Evolutionary conservation across 2,113 vertebrate species (phyloP).

Genomic region (Brevimyrus niger): DNA sequence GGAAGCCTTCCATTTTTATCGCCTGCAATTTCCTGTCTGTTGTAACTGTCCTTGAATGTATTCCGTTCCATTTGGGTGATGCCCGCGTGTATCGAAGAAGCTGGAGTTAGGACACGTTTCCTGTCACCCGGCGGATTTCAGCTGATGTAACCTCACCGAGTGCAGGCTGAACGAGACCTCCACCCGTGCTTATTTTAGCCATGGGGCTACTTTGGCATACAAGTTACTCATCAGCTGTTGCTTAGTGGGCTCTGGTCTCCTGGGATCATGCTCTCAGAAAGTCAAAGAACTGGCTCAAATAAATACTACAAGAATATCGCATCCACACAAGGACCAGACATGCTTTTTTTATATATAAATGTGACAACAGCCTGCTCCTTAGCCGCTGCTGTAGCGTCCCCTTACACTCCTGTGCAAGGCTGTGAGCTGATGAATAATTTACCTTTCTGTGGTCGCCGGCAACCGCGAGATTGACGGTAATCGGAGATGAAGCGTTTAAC

Average conservation of each 20-base stretch:
- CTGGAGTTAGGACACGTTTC: neutral
- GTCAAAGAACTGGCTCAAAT: neutral
- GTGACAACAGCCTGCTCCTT: neutral
- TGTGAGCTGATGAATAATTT: neutral
- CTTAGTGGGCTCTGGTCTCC: neutral
- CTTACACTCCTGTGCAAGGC: neutral
- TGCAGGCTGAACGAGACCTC: neutral
- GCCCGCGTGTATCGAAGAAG: neutral
- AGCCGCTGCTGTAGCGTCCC: neutral
- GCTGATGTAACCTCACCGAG: neutral
- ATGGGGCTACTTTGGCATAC: neutral
- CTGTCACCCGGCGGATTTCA: neutral
- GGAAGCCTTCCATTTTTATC: neutral
- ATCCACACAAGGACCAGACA: neutral
- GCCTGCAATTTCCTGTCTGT: neutral
- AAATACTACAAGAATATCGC: neutral
- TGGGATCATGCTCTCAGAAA: neutral
- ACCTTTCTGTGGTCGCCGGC: neutral
- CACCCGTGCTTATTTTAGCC: conserved; percentile 1
- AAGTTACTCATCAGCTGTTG: neutral
- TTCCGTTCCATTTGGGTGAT: neutral
- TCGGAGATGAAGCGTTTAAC: neutral
- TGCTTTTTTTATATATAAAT: neutral
- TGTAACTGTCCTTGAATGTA: neutral
- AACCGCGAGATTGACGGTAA: neutral